Evolutionary conservation across 2,113 vertebrate genomes (phyloP), one percentile per base, ranked within the genome.

Genomic region (Vidua chalybeata): DNA sequence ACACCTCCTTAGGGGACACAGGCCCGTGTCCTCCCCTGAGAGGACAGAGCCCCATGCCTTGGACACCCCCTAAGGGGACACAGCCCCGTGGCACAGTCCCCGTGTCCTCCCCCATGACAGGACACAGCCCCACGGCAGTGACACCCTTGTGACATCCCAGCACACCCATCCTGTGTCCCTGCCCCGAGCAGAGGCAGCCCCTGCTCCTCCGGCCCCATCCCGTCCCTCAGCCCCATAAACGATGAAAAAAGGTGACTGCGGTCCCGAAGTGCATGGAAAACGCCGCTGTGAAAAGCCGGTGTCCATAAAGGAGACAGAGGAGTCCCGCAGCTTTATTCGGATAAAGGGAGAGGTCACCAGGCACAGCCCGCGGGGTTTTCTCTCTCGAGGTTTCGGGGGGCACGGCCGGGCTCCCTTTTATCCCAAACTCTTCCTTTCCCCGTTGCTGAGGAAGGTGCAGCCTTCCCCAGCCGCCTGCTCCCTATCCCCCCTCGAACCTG

Each of bases 361-460:
- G 14, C 43, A 35, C 54, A 46, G 33, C 72, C 24, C 1, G 7
- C 1, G 12, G 37, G 30, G 3, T 10, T 64, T 64, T 35, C n/a
- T 18, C 48, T 43, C 17, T n/a, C 30, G 2, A 12, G 10, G 11
- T 27, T 28, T 43, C 2, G 0, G 30, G 43, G 23, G 37, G 14
- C 2, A 0, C 23, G n/a, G n/a, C n/a, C n/a, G 41, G 48, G 18
- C 16, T 52, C 67, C 27, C 31, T 52, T 30, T 27, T 4, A 43
- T 11, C 61, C 59, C 24, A 16, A 78, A 11, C 6, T 64, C 37
- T 20, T 16, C 15, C n/a, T 6, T 27, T 30, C 45, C 28, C 28
- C 46, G 1, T 1, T 4, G 22, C 46, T 15, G 13, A 41, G 58
- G 75, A 33, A 33, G 10, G 30, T 8, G 23, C 75, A 27, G 35